These are phyloP conservation scores for Coptodon bakossiorum DNA, from an alignment of 2,113 vertebrate species.

Conservation along the genomic window DNA sequence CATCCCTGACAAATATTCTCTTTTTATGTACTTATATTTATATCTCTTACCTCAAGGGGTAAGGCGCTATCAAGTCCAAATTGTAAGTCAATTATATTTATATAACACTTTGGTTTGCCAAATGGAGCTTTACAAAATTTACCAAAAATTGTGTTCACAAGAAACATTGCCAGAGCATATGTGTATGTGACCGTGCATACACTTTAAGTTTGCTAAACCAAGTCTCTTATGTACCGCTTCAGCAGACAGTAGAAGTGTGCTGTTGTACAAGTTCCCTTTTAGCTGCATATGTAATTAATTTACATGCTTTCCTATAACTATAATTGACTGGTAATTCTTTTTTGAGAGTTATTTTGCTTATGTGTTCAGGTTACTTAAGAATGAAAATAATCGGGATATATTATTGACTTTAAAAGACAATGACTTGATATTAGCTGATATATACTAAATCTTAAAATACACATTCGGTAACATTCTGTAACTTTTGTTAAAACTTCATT, in stretches of 20 bases:
- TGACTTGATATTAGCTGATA: not conserved
- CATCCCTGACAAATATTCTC: not conserved
- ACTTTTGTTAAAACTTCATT: not conserved
- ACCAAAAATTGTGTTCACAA: not conserved
- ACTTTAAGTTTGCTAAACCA: not conserved
- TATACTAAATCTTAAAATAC: not conserved
- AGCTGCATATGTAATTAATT: not conserved
- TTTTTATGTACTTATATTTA: not conserved
- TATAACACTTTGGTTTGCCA: not conserved
- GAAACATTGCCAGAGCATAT: not conserved
- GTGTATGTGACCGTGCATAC: not conserved
- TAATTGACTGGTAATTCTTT: not conserved
- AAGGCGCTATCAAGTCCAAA: not conserved
- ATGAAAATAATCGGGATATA: not conserved
- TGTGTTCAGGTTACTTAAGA: not conserved
- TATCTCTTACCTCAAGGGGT: not conserved
- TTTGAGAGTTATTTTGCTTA: not conserved
- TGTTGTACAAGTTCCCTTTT: not conserved
- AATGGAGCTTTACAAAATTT: not conserved
- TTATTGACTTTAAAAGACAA: not conserved
- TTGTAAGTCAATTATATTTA: not conserved
- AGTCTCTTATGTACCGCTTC: constrained; percentile 22
- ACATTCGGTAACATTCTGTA: not conserved
- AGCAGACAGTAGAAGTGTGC: not conserved
- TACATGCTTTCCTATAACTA: not conserved